A percentile compares a stretch with the other conserved stretches of the same genome.
Evolutionary conservation across 2,797 vertebrate species (phyloP).

Genomic region (Yasuhikotakia modesta): DNA sequence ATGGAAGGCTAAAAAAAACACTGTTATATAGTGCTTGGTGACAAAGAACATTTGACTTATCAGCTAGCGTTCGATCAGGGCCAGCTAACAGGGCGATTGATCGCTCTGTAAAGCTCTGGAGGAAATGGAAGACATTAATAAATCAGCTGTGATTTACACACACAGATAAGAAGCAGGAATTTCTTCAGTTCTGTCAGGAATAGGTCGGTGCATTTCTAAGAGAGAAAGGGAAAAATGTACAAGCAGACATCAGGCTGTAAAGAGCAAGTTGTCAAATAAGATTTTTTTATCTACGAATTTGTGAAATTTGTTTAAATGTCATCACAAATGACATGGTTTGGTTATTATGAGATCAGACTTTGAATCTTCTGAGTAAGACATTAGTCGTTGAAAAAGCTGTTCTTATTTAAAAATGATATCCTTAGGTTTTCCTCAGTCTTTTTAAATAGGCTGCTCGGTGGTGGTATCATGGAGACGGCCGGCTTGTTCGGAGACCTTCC

Average conservation of each 20-base stretch:
- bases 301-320: background rate
- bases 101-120: constrained; percentile 56
- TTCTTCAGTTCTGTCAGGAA: constrained; percentile 55
- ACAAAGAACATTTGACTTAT: constrained; percentile 65
- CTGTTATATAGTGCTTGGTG: constrained; percentile 63
- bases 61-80: constrained; percentile 63
- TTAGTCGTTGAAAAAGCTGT: background rate
- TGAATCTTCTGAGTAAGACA: background rate
- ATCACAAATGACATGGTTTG: background rate
- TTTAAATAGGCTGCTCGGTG: background rate
- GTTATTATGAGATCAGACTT: background rate
- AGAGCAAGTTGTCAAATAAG: background rate
- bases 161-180: constrained; percentile 56
- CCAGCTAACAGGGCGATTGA: constrained; percentile 65
- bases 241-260: background rate
- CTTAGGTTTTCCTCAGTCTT: background rate
- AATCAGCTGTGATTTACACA: constrained; percentile 65
- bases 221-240: background rate
- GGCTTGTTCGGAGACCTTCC: constrained; percentile 10
- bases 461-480: background rate
- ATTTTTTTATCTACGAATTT: background rate
- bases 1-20: constrained; percentile 63
- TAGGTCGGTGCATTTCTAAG: constrained; percentile 43
- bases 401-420: background rate
- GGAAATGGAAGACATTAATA: constrained; percentile 55